Evolutionary conservation across 2,113 vertebrate genomes (phyloP).

Genomic region (Opisthocomus hoazin): DNA sequence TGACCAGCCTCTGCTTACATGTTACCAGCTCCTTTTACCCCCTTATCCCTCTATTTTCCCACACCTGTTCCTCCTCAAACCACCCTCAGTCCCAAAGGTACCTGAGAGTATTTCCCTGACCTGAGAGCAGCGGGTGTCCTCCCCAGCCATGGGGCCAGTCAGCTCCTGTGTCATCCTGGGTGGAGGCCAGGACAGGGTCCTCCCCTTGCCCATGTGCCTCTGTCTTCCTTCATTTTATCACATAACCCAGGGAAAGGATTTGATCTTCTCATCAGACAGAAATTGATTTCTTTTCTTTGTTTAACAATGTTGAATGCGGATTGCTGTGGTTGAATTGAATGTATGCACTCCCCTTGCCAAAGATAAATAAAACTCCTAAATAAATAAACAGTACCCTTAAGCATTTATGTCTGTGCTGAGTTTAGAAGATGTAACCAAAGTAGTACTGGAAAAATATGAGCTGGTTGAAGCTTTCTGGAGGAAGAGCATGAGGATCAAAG

Average conservation of each 20-base stretch:
- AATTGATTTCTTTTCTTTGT: not conserved
- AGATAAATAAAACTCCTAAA: not conserved
- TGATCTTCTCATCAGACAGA: not conserved
- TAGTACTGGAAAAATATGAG: not conserved
- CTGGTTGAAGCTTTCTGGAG: not conserved
- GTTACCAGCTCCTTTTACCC: not conserved
- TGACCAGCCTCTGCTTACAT: not conserved
- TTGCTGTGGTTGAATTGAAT: not conserved
- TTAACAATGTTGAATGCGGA: not conserved
- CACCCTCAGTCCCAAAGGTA: not conserved
- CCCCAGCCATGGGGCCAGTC: not conserved
- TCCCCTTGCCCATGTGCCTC: rapidly evolving
- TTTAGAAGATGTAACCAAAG: not conserved
- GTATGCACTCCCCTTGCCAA: not conserved
- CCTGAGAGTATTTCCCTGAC: not conserved
- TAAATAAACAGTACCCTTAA: not conserved
- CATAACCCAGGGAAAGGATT: not conserved
- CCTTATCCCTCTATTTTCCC: not conserved
- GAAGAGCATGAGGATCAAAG: not conserved
- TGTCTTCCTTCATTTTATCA: not conserved
- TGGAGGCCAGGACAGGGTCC: not conserved
- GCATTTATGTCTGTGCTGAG: not conserved
- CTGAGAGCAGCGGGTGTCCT: not conserved
- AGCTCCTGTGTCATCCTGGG: not conserved
- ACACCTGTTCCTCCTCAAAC: not conserved